Conservation (phyloP, 2,888 invertebrate genomes). For the Sinelater perroti region DNA sequence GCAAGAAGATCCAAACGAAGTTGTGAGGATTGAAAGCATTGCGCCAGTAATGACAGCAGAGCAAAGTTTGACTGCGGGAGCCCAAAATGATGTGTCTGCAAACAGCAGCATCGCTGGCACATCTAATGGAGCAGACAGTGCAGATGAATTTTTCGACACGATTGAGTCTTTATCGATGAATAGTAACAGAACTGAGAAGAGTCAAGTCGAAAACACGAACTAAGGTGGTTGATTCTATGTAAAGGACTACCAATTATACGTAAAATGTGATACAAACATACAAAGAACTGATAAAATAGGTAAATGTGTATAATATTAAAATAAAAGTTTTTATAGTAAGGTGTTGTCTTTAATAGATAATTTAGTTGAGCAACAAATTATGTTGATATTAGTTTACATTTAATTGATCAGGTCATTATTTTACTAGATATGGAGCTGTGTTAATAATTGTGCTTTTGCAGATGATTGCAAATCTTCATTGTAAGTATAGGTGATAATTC, state of each 20-base stretch:
- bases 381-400: too few relatives aligned
- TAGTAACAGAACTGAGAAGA: conserved; percentile 10
- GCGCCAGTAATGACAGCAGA: background rate
- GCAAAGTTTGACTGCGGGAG: background rate
- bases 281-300: conserved; percentile 5
- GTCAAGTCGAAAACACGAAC: conserved; percentile 1
- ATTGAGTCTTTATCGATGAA: conserved; percentile 32
- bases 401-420: too few relatives aligned
- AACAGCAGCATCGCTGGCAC: conserved; percentile 10
- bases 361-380: too few relatives aligned
- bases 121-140: conserved; percentile 35
- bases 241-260: too few relatives aligned
- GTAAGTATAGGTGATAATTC: too few relatives aligned
- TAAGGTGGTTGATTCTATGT: too few relatives aligned
- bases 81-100: background rate
- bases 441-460: too few relatives aligned
- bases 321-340: too few relatives aligned
- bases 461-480: too few relatives aligned
- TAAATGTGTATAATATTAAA: conserved; percentile 6
- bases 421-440: too few relatives aligned
- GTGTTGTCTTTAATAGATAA: too few relatives aligned
- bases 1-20: conserved; percentile 20
- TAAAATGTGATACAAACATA: conserved; percentile 7
- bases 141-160: conserved; percentile 46
- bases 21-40: background rate